Base-by-base conservation (phyloP, 2,113 vertebrate genomes). In the Zosterops borbonicus region DNA sequence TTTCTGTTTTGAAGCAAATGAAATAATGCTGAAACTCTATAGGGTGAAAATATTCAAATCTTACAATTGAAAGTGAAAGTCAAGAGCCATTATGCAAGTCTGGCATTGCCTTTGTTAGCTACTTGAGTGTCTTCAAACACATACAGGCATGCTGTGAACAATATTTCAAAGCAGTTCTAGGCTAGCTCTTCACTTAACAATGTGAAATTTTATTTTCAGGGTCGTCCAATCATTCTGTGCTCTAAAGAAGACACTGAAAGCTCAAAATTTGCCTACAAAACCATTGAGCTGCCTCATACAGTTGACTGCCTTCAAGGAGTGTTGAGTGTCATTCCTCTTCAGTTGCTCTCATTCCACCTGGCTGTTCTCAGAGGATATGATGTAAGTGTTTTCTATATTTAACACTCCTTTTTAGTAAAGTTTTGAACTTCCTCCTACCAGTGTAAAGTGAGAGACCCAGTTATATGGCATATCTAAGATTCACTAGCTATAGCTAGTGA, bases 281-380 rank as follows among this genome's bases (percentile, higher is more conserved):
- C 98, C 23, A 98, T 99, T 18, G 98, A 99, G 88, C 98, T 99
- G 85, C 99, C 99, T 37, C 98, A 98, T 9, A 99, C 98, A 1
- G 99, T 99, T 83, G 99, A 99, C 97, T 99, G 99, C 89, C 98
- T 99, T 82, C 99, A 99, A 98, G 99, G 99, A 83, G 97, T 99
- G 96, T 98, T 99, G 90, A 99, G 98, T 12, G 99, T 99, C 95
- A 98, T 99, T 93, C 99, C 99, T 7, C 98, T 99, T 60, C 99
- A 99, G 97, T 97, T 99, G 59, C 93, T 99, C 53, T 99, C 99
- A 15, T 99, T 99, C 97, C 99, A 99, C 97, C 97, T 99, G 97
- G 99, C 99, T 37, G 99, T 99, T 55, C 98, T 99, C 94, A 97
- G 99, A 96, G 99, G 99, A 98, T 99, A 98, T 29, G 99, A 99